Base-by-base conservation (phyloP, 2,888 invertebrate species). In the Meiosimyza platycephala region DNA sequence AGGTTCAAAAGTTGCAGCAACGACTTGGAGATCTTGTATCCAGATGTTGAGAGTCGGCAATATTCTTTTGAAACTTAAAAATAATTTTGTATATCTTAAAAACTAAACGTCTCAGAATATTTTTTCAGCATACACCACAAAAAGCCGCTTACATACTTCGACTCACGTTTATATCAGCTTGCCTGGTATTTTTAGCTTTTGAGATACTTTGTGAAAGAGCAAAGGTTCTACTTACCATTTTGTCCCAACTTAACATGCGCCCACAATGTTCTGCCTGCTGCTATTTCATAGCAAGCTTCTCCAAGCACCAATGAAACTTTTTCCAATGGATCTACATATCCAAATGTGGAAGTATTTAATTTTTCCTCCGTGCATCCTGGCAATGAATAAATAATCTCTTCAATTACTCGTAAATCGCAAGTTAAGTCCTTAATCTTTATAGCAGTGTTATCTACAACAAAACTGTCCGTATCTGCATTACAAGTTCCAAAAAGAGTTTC, bases 371-470 rank as follows among this genome's bases (percentile, higher is more conserved):
- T 75, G 71, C 83, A 83, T n/a, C 80, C 82, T 18, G 73, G 50
- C 1, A 82, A 79, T 9, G 76, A 71, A 11, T 66, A 74, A 11
- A 80, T 12, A 6, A 81, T 78, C 72, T 82, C 81, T 74, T 84
- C 83, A 18, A 82, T 78, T 6, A 78, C 75, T 28, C 84, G 79
- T 48, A 81, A 72, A 73, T 84, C 82, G 72, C 84, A 83, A 2
- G 77, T 76, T 1, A 79, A 73, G 6, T 80, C 78, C 33, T 75
- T 77, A 3, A 77, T 65, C 51, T 64, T 72, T 52, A 69, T 74
- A 51, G 65, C 72, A 3, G 63, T 63, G 15, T 54, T 63, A 15
- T 71, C 71, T 2, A 59, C 33, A 15, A 55, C 69, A 48, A 80
- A 77, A 18, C 76, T 75, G 9, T 76, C 76, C 7, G 65, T 71